Base-by-base conservation (phyloP, 2,888 invertebrate genomes). In the Sesamia inferens region DNA sequence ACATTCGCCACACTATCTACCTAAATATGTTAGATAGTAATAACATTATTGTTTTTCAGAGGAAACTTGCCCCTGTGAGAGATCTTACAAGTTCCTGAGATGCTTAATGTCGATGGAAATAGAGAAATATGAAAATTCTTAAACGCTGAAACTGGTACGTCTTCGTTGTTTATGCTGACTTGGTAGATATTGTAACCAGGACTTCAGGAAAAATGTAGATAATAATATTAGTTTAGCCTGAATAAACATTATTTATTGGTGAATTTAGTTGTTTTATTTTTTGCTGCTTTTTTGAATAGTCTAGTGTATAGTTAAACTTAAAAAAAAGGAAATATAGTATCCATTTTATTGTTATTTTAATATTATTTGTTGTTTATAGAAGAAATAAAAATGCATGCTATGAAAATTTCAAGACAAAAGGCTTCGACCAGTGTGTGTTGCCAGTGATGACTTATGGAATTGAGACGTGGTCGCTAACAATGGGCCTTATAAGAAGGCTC, bases 61-160 rank as follows among this genome's bases (percentile, higher is more conserved):
- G 72, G 95, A 95, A 85, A 87, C 89, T 0, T 96, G 97, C 89
- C 92, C 92, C 55, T 97, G 97, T 78, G 94, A 96, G 3, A 92
- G 94, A 76, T 92, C 96, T 0, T 97, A 97, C 85, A 91, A 93
- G 66, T 97, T 96, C 77, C 86, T 95, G n/a, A 96, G 96, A 84
- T 97, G 97, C 82, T 83, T 97, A 10, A 96, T 96, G 92, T 92
- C 94, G 48, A 91, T 87, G 77, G 92, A 93, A 74, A 93, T 95
- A 55, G 91, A 92, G 55, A 92, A 88, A 79, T 87, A 91, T 69
- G 88, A 90, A 14, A 86, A 76, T 7, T 66, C 78, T 8, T 63
- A 82, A n/a, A 24, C 63, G 1, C 11, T 19, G 19, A 24, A n/a
- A 22, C 13, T 6, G 8, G 22, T 0, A 57, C 42, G 57, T 77